Percentiles rank a stretch among this genome's conserved stretches.
These are phyloP conservation scores for Anguilla megastoma DNA, from an alignment of 2,797 vertebrate species.

Conservation along the genomic window DNA sequence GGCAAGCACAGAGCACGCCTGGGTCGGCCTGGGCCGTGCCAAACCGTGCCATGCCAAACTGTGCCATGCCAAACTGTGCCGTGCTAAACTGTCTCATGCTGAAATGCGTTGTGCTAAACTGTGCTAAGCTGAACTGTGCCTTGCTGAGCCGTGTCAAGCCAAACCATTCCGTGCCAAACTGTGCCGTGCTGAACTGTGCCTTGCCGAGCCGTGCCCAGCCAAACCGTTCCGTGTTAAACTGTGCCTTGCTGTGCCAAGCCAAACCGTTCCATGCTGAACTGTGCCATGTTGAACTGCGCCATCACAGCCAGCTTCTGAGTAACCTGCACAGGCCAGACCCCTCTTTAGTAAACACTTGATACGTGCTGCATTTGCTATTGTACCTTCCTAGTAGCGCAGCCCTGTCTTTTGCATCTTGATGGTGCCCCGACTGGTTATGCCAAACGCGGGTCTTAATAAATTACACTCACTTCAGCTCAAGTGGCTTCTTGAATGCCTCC, in stretches of 20 bases:
- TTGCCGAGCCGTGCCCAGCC: not conserved
- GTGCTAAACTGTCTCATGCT: not conserved
- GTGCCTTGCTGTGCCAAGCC: not conserved
- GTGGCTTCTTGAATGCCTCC: not conserved
- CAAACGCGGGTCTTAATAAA: not conserved
- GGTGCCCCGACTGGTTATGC: conserved; percentile 24
- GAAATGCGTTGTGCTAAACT: not conserved
- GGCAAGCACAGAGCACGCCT: not conserved
- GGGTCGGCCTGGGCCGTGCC: too few relatives aligned
- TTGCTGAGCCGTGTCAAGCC: too few relatives aligned
- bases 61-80: not conserved
- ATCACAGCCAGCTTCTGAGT: too few relatives aligned
- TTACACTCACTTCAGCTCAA: not conserved
- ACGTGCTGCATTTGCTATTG: conserved; percentile 35
- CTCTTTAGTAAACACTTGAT: conserved; percentile 29
- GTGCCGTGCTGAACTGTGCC: not conserved
- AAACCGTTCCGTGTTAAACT: not conserved
- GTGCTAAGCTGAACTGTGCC: not conserved
- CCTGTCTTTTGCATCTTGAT: conserved; percentile 42
- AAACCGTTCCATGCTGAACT: not conserved
- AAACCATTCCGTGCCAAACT: too few relatives aligned
- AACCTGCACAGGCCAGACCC: not conserved
- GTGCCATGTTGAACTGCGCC: not conserved
- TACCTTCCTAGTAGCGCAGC: conserved; percentile 35
- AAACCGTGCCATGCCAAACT: too few relatives aligned